Evolutionary conservation across 2,113 vertebrate genomes (phyloP).

Genomic region (Scortum barcoo): DNA sequence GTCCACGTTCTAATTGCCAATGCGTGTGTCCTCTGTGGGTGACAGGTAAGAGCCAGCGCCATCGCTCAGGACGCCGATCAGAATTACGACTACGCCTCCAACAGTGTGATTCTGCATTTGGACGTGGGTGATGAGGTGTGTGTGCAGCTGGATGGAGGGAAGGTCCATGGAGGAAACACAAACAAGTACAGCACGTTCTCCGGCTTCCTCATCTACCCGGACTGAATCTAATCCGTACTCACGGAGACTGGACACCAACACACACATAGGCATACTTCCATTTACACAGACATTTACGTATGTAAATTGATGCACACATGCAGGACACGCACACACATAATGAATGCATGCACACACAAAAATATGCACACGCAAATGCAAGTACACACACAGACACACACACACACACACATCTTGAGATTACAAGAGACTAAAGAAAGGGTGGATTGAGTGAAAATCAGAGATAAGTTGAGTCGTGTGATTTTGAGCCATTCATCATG

Average conservation of each 20-base stretch:
- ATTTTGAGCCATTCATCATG: slow-evolving; percentile 63
- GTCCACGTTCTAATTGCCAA: slow-evolving; percentile 68
- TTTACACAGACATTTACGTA: slow-evolving; percentile 30
- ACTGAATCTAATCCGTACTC: slow-evolving; percentile 80
- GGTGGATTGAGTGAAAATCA: slow-evolving; percentile 22
- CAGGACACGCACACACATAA: slow-evolving; percentile 26
- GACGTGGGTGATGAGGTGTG: slow-evolving; percentile 96
- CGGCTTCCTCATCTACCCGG: slow-evolving; percentile 95
- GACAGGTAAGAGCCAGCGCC: slow-evolving; percentile 87
- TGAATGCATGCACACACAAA: slow-evolving; percentile 16
- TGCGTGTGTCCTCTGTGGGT: slow-evolving; percentile 59
- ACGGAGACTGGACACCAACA: slow-evolving; percentile 9
- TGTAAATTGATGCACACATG: slow-evolving; percentile 42
- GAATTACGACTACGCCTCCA: slow-evolving; percentile 96
- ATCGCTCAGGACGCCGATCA: slow-evolving; percentile 89
- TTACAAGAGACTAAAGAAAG: slow-evolving; percentile 38
- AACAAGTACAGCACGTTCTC: slow-evolving; percentile 99
- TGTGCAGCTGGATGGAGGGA: slow-evolving; percentile 95
- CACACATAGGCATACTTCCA: slow-evolving; percentile 32
- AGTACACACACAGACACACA: slow-evolving; percentile 20
- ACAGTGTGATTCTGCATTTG: slow-evolving; percentile 95
- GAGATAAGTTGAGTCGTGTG: slow-evolving; percentile 33
- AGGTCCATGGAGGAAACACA: slow-evolving; percentile 95
- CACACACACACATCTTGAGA: slow-evolving; percentile 35
- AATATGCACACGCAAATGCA: slow-evolving; percentile 27